These are phyloP conservation scores for Mycteria americana DNA, from an alignment of 2,797 vertebrate genomes.

Conservation along the genomic window DNA sequence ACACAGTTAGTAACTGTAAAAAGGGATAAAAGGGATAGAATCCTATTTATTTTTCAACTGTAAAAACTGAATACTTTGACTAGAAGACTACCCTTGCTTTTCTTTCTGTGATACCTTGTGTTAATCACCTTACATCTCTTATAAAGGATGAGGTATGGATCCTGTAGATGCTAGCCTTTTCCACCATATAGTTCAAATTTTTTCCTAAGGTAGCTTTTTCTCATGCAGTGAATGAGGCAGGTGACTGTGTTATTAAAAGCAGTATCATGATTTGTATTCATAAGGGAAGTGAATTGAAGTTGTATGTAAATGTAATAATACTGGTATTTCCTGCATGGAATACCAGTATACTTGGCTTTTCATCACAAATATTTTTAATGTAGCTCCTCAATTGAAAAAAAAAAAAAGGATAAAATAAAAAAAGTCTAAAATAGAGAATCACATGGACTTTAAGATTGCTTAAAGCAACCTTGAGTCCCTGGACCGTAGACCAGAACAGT, in stretches of 20 bases:
- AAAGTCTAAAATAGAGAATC: neutral
- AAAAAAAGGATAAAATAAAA: neutral
- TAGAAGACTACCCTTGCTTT: neutral
- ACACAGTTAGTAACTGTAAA: neutral
- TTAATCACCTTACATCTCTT: neutral
- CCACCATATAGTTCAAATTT: neutral
- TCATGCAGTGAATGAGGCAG: neutral
- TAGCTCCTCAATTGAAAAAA: neutral
- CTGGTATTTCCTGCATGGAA: slow-evolving; percentile 13
- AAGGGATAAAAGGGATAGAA: neutral
- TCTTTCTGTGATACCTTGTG: neutral
- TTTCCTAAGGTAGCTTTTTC: neutral
- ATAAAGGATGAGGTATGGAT: neutral
- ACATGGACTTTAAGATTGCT: neutral
- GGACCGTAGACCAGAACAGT: neutral
- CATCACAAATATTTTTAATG: neutral
- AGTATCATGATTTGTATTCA: neutral
- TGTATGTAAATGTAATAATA: slow-evolving; percentile 16
- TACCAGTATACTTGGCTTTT: neutral
- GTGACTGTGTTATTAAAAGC: slow-evolving; percentile 14
- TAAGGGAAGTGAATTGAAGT: neutral
- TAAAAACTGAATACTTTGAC: neutral
- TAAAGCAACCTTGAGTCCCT: neutral
- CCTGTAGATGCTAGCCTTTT: neutral
- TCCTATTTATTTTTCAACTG: neutral